Percentiles rank a stretch among this genome's conserved stretches.
These are phyloP conservation scores for Cottoperca gobio DNA, from an alignment of 2,797 vertebrate genomes.

Conservation along the genomic window DNA sequence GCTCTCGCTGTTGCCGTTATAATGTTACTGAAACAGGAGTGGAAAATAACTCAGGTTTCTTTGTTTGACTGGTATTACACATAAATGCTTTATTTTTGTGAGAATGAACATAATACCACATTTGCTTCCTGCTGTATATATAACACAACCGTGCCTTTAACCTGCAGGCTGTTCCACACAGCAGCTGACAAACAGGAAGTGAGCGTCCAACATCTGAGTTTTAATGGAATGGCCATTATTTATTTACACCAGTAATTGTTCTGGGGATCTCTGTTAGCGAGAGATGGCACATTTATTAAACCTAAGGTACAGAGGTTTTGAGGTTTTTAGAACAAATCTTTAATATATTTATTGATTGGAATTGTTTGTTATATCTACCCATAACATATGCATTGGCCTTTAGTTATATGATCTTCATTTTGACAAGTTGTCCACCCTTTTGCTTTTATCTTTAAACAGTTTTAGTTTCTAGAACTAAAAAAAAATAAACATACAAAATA, in stretches of 20 bases:
- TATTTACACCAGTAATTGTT: neutral
- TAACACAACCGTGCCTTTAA: neutral
- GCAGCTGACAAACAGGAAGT: slow-evolving; percentile 2
- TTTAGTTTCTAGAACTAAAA: too few species aligned
- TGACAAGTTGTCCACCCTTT: too few species aligned
- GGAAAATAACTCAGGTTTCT: slow-evolving; percentile 6
- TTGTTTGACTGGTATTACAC: slow-evolving; percentile 4
- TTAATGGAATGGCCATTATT: neutral
- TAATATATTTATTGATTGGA: too few species aligned
- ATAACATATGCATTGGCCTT: neutral
- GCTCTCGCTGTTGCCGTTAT: slow-evolving; percentile 7
- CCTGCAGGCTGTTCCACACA: neutral
- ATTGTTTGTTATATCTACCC: neutral
- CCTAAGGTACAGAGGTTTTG: too few species aligned
- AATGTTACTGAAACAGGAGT: neutral
- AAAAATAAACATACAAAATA: too few species aligned
- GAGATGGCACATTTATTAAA: too few species aligned
- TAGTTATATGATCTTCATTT: neutral
- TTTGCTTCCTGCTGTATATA: neutral
- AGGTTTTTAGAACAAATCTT: too few species aligned
- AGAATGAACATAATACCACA: neutral
- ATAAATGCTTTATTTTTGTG: neutral
- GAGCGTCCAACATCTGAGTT: neutral
- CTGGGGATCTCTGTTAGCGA: too few species aligned
- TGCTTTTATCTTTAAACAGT: too few species aligned